Evolutionary conservation across 2,888 invertebrate genomes (phyloP).

Genomic region (Mesochorus sp.): DNA sequence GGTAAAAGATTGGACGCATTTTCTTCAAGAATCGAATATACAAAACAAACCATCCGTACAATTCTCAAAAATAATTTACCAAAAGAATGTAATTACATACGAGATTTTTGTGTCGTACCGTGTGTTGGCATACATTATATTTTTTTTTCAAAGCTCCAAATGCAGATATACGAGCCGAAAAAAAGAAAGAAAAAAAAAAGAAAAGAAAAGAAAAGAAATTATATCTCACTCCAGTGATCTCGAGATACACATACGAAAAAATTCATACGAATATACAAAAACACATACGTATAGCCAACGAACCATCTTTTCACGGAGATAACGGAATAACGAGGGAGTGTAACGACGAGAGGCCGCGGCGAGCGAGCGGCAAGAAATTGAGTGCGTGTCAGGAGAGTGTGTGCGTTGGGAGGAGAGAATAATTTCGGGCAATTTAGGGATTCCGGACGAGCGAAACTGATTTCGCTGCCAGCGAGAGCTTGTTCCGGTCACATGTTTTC

Average conservation of each 20-base stretch:
- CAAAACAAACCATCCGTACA: too few species aligned
- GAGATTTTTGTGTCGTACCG: too few species aligned
- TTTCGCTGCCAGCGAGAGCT: not conserved
- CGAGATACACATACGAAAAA: not conserved
- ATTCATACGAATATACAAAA: not conserved
- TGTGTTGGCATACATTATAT: too few species aligned
- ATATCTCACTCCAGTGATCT: slow-evolving; percentile 29
- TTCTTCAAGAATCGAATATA: too few species aligned
- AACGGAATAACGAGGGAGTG: slow-evolving; percentile 35
- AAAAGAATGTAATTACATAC: not conserved
- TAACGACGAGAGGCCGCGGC: too few species aligned
- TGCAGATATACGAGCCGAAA: slow-evolving; percentile 8
- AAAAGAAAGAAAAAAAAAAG: too few species aligned
- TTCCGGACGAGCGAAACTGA: slow-evolving; percentile 9
- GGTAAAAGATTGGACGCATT: too few species aligned
- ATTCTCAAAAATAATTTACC: too few species aligned
- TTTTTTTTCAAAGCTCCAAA: not conserved
- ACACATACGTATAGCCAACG: slow-evolving; percentile 12
- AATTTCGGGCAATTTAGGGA: slow-evolving; percentile 21
- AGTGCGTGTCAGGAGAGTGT: not conserved
- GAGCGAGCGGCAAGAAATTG: slow-evolving; percentile 11
- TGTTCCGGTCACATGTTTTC: too few species aligned
- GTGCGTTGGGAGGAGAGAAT: too few species aligned
- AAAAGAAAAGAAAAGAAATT: too few species aligned
- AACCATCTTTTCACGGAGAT: slow-evolving; percentile 33